Evolutionary conservation across 2,797 vertebrate species (phyloP).

Genomic region (Melanotaenia nigrans): DNA sequence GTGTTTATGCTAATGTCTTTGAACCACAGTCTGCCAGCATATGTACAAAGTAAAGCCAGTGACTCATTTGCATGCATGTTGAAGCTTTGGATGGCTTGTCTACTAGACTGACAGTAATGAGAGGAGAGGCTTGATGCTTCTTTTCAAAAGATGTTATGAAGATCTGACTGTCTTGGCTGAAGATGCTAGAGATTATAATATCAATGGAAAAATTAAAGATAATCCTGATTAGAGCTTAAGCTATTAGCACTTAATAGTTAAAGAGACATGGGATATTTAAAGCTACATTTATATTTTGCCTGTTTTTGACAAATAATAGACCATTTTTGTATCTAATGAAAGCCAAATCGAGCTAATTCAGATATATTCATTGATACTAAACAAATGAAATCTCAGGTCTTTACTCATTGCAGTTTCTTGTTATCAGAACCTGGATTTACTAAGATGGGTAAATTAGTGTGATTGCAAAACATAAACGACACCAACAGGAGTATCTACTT

Average conservation of each 20-base stretch:
- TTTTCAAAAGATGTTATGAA: constrained; percentile 41
- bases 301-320: constrained; percentile 7
- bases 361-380: constrained; percentile 16
- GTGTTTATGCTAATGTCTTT: constrained; percentile 24
- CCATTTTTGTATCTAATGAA: not conserved
- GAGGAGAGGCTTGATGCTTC: constrained; percentile 30
- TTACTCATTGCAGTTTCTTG: not conserved
- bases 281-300: not conserved
- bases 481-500: not conserved
- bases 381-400: not conserved
- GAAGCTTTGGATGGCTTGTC: constrained; percentile 43
- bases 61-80: constrained; percentile 47
- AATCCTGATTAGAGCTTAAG: constrained; percentile 6
- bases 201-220: constrained; percentile 17
- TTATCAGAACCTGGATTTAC: constrained; percentile 2
- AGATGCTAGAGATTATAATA: constrained; percentile 24
- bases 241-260: not conserved
- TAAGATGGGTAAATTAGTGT: not conserved
- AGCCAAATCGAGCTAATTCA: constrained; percentile 2
- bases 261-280: constrained; percentile 1
- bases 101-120: constrained; percentile 41
- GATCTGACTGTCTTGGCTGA: constrained; percentile 29
- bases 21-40: constrained; percentile 17
- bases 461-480: not conserved
- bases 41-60: constrained; percentile 33